Conservation (phyloP, 2,113 vertebrate species). For the Hystrix cristata region DNA sequence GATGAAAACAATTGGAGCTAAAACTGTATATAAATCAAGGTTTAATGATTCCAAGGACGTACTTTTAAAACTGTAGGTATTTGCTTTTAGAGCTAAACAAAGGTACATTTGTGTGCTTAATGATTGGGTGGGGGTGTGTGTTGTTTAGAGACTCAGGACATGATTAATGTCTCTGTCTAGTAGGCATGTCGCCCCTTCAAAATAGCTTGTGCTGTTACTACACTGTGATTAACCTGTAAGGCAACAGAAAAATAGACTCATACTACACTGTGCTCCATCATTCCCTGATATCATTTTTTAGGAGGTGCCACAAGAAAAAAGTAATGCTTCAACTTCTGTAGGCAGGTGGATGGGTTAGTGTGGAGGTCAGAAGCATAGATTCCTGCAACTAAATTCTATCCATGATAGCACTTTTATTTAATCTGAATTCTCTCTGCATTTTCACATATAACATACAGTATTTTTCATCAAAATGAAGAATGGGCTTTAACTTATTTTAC, state of each 20-base stretch:
- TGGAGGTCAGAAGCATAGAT: not conserved
- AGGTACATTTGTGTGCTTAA: not conserved
- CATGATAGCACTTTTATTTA: not conserved
- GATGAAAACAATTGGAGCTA: constrained; percentile 30
- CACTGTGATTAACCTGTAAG: constrained; percentile 78
- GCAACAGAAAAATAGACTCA: constrained; percentile 77
- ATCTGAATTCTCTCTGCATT: not conserved
- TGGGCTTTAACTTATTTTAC: constrained; percentile 50
- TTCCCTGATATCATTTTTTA: constrained; percentile 56
- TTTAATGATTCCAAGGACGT: constrained; percentile 61
- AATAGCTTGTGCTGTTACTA: constrained; percentile 56
- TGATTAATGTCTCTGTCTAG: constrained; percentile 76
- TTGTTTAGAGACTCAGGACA: constrained; percentile 26
- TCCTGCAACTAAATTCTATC: not conserved
- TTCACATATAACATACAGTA: not conserved
- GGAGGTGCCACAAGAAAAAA: constrained; percentile 40
- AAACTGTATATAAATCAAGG: constrained; percentile 45
- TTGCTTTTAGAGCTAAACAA: not conserved
- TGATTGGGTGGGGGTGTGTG: not conserved
- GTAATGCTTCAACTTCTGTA: constrained; percentile 13
- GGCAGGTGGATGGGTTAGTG: not conserved
- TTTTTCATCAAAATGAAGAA: not conserved
- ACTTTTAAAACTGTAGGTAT: constrained; percentile 54
- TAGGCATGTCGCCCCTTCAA: constrained; percentile 63
- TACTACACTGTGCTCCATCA: constrained; percentile 57